phyloP scores from a whole-genome alignment of 2,113 vertebrate species.

The Antechinus stuartii region DNA sequence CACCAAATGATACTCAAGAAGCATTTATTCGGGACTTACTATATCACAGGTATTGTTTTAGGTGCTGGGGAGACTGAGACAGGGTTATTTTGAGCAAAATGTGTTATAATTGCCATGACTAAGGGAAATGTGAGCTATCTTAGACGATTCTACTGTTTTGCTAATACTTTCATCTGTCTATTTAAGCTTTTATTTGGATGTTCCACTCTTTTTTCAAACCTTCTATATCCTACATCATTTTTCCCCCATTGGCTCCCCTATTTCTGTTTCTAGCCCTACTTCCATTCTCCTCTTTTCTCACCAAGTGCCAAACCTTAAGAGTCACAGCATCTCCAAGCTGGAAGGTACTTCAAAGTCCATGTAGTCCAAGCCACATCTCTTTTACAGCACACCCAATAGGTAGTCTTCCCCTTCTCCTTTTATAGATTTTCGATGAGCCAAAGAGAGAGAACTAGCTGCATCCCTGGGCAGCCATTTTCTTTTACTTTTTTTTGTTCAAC shows the following conservation, averaged over 20 bases:
- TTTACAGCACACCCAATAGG: neutral
- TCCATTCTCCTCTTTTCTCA: neutral
- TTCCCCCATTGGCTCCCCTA: neutral
- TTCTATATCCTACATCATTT: neutral
- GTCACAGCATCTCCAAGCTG: neutral
- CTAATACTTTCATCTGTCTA: neutral
- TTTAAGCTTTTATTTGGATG: neutral
- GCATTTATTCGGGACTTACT: neutral
- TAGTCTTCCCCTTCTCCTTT: neutral
- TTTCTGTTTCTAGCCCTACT: neutral
- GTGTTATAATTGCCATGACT: neutral
- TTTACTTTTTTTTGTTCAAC: neutral
- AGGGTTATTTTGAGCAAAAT: neutral
- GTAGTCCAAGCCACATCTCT: no score
- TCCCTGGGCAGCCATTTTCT: neutral
- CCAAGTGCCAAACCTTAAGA: neutral
- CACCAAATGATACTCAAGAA: neutral
- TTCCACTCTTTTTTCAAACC: neutral
- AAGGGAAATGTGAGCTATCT: neutral
- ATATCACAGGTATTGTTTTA: neutral
- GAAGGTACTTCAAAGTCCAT: neutral
- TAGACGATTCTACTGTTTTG: neutral
- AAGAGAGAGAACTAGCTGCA: neutral
- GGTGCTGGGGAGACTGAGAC: neutral
- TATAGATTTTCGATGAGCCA: neutral